phyloP scores from a whole-genome alignment of 2,113 vertebrate genomes.

The Dissostichus mawsoni region DNA sequence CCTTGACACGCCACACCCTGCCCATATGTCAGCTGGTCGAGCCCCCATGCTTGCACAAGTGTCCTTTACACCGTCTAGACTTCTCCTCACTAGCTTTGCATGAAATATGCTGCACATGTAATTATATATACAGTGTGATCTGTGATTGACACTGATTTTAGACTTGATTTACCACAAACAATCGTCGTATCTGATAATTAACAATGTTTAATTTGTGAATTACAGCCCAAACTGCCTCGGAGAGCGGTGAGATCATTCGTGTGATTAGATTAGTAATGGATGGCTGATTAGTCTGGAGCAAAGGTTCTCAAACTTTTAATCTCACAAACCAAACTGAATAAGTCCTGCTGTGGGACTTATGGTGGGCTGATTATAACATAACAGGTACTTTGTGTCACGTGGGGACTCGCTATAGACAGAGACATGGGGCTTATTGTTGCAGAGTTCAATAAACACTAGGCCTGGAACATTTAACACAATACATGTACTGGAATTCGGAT shows the following conservation, averaged over 20 bases:
- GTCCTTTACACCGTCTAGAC: conserved; percentile 61
- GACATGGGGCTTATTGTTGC: conserved; percentile 14
- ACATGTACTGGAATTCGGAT: conserved; percentile 2
- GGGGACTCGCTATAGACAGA: conserved; percentile 17
- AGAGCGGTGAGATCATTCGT: conserved; percentile 63
- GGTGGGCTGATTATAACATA: conserved; percentile 43
- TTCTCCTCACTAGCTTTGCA: conserved; percentile 5
- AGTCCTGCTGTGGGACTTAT: conserved; percentile 51
- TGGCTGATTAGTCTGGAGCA: conserved; percentile 72
- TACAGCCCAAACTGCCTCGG: conserved; percentile 31
- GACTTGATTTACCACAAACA: background rate
- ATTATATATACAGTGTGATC: background rate
- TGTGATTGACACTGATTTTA: background rate
- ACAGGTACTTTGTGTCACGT: conserved; percentile 50
- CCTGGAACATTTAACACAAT: conserved; percentile 18
- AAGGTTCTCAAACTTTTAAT: conserved; percentile 76
- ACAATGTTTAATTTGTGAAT: background rate
- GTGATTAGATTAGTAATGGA: conserved; percentile 69
- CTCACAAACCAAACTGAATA: conserved; percentile 58
- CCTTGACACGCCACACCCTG: conserved; percentile 50
- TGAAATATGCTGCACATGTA: background rate
- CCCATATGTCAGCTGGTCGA: conserved; percentile 73
- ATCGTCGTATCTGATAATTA: conserved; percentile 1
- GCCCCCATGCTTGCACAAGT: conserved; percentile 54
- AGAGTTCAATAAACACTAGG: conserved; percentile 8